These are phyloP conservation scores for Typhlomys cinereus DNA, from an alignment of 2,113 vertebrate species.

Conservation along the genomic window DNA sequence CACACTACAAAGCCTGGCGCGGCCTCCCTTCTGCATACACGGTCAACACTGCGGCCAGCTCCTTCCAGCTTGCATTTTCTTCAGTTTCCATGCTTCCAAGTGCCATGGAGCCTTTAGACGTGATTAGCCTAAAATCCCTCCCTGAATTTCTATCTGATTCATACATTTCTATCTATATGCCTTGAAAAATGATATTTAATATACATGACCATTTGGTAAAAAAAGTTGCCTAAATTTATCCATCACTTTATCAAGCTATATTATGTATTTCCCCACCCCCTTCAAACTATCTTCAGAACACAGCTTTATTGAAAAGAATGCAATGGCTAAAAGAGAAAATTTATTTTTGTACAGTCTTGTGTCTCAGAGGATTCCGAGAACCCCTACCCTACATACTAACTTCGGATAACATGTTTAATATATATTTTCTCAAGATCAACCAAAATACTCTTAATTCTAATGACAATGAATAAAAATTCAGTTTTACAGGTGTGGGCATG, in stretches of 20 bases:
- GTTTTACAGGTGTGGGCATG: background rate
- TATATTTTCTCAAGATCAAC: background rate
- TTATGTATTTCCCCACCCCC: background rate
- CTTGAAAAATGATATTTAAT: background rate
- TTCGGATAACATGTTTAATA: background rate
- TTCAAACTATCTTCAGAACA: background rate
- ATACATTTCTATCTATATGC: background rate
- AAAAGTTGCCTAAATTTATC: background rate
- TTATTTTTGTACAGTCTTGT: background rate
- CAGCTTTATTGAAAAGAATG: background rate
- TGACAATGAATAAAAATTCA: background rate
- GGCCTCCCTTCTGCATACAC: no score
- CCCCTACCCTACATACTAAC: background rate
- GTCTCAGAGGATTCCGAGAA: background rate
- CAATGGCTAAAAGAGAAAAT: background rate
- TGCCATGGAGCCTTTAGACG: background rate
- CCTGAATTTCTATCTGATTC: background rate
- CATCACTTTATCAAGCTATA: background rate
- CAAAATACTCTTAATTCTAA: conserved; percentile 26
- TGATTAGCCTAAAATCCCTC: background rate
- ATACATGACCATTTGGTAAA: background rate
- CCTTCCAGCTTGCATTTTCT: background rate
- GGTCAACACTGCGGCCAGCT: background rate
- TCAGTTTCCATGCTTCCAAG: background rate
- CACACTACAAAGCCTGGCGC: background rate